Percentiles rank a stretch among this genome's conserved stretches.
Evolutionary conservation across 2,113 vertebrate species (phyloP).

Genomic region (Recurvirostra avosetta): DNA sequence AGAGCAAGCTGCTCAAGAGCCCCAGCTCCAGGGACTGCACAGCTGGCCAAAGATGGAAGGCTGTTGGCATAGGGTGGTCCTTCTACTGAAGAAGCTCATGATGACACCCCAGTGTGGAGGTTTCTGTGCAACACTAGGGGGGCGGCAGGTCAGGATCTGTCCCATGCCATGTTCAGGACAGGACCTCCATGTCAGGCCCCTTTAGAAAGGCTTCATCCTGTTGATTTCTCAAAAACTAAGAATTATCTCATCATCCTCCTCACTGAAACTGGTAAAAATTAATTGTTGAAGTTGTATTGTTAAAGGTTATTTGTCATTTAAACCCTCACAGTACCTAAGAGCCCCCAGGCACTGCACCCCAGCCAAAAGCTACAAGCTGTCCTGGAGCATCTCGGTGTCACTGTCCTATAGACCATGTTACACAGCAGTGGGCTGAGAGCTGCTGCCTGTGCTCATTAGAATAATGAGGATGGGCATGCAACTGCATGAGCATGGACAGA

Average conservation of each 20-base stretch:
- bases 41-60: neutral
- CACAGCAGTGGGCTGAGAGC: neutral
- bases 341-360: neutral
- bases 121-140: neutral
- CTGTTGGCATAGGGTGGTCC: rapidly evolving
- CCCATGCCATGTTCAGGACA: neutral
- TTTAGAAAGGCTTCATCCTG: neutral
- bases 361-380: neutral
- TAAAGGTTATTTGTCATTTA: neutral
- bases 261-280: neutral
- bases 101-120: neutral
- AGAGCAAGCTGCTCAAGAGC: neutral
- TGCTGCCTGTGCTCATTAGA: neutral
- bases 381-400: neutral
- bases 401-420: neutral
- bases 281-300: neutral
- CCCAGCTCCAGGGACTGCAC: neutral
- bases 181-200: neutral
- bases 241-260: neutral
- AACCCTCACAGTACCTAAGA: neutral
- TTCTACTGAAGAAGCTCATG: neutral
- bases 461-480: neutral
- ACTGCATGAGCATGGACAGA: neutral
- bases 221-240: neutral
- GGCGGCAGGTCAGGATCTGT: neutral